Evolutionary conservation across 1,140 invertebrate genomes (phyloP).

Genomic region (Kradibia gibbosae): DNA sequence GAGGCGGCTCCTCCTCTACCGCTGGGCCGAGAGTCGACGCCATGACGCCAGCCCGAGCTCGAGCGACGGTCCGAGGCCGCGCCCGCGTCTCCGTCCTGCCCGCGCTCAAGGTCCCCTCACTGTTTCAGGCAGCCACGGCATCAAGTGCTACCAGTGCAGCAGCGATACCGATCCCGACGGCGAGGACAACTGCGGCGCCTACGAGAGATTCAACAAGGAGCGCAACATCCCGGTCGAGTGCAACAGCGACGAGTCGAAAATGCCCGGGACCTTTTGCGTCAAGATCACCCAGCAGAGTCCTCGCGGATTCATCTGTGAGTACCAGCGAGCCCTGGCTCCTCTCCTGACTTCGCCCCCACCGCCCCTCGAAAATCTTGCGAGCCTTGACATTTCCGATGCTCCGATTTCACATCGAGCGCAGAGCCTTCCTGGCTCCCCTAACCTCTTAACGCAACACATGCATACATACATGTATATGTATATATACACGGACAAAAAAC

Average conservation of each 20-base stretch:
- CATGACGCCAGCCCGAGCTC: neutral
- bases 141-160: conserved; percentile 92
- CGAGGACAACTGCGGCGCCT: conserved; percentile 88
- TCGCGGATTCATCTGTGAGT: conserved; percentile 92
- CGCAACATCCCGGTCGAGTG: conserved; percentile 90
- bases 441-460: no score
- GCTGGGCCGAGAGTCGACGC: no score
- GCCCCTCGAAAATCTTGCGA: no score
- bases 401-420: no score
- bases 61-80: neutral
- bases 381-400: no score
- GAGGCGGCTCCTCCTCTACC: neutral
- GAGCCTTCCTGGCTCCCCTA: no score
- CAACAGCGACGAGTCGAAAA: conserved; percentile 89
- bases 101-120: no score
- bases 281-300: conserved; percentile 92
- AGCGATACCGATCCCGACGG: conserved; percentile 83
- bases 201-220: conserved; percentile 84
- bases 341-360: no score
- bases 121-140: conserved; percentile 74
- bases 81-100: no score
- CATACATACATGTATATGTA: no score
- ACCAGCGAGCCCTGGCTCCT: neutral
- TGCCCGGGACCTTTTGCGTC: conserved; percentile 94
- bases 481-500: no score